These are phyloP conservation scores for Sylvia borin DNA, from an alignment of 2,797 vertebrate genomes.

Conservation along the genomic window DNA sequence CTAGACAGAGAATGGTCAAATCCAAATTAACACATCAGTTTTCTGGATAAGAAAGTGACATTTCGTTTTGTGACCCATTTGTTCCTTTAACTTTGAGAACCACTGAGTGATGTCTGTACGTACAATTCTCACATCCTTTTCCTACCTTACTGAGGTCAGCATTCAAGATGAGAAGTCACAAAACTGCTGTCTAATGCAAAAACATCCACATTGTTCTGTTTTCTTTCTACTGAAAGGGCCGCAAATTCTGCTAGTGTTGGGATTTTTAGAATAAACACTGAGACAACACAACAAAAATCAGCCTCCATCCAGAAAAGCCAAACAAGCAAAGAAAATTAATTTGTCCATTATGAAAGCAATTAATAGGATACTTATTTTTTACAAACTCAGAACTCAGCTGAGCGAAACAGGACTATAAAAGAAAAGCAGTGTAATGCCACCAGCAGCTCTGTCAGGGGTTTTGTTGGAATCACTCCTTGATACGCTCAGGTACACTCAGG, in stretches of 20 bases:
- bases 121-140: not conserved
- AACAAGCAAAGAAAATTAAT: conserved; percentile 11
- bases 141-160: not conserved
- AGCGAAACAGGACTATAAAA: not conserved
- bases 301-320: not conserved
- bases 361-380: not conserved
- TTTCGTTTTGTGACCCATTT: not conserved
- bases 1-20: not conserved
- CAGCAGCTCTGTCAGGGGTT: accelerated
- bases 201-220: not conserved
- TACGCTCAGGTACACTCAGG: accelerated
- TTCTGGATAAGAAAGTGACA: not conserved
- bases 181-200: not conserved
- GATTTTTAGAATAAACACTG: not conserved
- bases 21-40: not conserved
- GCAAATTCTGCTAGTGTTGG: not conserved
- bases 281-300: not conserved
- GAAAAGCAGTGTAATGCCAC: not conserved
- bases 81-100: not conserved
- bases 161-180: not conserved
- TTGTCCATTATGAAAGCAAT: not conserved
- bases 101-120: not conserved
- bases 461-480: accelerated
- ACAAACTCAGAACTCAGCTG: not conserved
- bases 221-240: not conserved